Evolutionary conservation across 2,113 vertebrate genomes (phyloP).

Genomic region (Felis catus): F.catus_Fca126_mat1.0 CM031414.1:92514001-92514500

Average conservation of each 20-base stretch:
- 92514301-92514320: neutral
- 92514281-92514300: neutral
- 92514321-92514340: neutral
- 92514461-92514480: neutral
- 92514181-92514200: conserved; percentile 50
- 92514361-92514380: conserved; percentile 20
- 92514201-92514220: neutral
- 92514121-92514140: conserved; percentile 21
- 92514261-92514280: conserved; percentile 23
- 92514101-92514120: conserved; percentile 20
- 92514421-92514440: neutral
- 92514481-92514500: neutral
- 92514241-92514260: conserved; percentile 15
- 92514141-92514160: conserved; percentile 24
- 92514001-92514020: conserved; percentile 72
- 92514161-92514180: conserved; percentile 55
- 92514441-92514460: neutral
- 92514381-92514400: neutral
- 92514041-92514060: conserved; percentile 17
- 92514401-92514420: neutral
- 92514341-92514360: neutral
- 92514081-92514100: conserved; percentile 29
- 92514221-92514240: conserved; percentile 48
- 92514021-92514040: conserved; percentile 47
- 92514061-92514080: conserved; percentile 33